Evolutionary conservation across 2,888 invertebrate species (phyloP).

Genomic region (Erannis defoliaria): DNA sequence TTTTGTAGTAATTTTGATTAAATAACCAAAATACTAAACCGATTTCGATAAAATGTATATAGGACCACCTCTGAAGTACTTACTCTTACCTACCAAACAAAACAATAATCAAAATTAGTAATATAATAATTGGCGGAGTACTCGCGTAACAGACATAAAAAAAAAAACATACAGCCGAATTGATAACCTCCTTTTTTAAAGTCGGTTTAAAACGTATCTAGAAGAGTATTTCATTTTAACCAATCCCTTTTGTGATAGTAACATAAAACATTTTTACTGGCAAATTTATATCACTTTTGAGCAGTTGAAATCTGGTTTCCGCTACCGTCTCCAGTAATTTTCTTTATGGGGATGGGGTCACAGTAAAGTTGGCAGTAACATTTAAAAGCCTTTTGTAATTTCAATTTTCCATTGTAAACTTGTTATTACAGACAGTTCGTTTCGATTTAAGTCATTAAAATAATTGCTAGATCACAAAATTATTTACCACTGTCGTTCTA

Average conservation of each 20-base stretch:
- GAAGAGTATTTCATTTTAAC: neutral
- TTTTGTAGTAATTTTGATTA: no score
- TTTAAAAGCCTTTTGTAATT: slow-evolving; percentile 22
- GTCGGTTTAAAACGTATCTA: neutral
- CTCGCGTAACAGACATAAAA: no score
- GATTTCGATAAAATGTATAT: no score
- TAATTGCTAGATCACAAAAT: slow-evolving; percentile 1
- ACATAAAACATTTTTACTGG: slow-evolving; percentile 9
- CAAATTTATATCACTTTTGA: slow-evolving; percentile 26
- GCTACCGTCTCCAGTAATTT: slow-evolving; percentile 19
- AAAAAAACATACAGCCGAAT: no score
- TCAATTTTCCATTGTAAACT: slow-evolving; percentile 24
- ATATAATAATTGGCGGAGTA: no score
- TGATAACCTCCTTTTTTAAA: no score
- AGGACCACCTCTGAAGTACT: no score
- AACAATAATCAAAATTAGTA: no score
- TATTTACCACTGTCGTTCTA: neutral
- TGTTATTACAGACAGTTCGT: slow-evolving; percentile 17
- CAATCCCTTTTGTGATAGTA: neutral
- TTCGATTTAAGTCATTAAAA: slow-evolving; percentile 10
- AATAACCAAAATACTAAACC: no score
- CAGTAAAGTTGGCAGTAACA: slow-evolving; percentile 22
- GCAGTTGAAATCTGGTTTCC: slow-evolving; percentile 29
- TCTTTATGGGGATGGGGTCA: slow-evolving; percentile 28
- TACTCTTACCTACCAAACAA: no score